These are phyloP conservation scores for Sterrhoptilus dennistouni DNA, from an alignment of 2,113 vertebrate genomes.

Conservation along the genomic window DNA sequence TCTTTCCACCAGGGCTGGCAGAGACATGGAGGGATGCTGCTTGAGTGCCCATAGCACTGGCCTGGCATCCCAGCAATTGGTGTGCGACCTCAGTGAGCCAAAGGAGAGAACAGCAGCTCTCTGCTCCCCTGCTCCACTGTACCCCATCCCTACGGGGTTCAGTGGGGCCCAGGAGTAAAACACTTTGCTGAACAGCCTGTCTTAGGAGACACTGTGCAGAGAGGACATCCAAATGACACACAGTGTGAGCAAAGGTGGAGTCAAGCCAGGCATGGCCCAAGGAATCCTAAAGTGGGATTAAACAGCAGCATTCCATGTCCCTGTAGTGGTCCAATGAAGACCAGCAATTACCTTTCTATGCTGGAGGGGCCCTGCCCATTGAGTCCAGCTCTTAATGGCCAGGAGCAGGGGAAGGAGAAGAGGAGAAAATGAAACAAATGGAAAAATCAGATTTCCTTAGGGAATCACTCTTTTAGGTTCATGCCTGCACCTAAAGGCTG, in stretches of 20 bases:
- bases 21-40: background rate
- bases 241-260: rapidly evolving
- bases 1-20: background rate
- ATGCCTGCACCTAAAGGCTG: background rate
- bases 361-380: background rate
- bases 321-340: background rate
- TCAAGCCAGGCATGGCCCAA: background rate
- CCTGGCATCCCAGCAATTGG: background rate
- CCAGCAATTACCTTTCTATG: background rate
- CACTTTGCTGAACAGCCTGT: background rate
- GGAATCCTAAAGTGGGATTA: background rate
- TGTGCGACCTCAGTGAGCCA: background rate
- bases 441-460: background rate
- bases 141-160: rapidly evolving
- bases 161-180: background rate
- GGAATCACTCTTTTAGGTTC: background rate
- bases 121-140: background rate
- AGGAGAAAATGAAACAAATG: background rate
- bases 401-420: background rate
- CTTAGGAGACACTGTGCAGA: background rate
- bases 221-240: background rate
- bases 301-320: background rate
- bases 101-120: background rate
- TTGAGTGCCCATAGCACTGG: rapidly evolving
- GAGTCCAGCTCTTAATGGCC: background rate